Base-by-base conservation (phyloP, 1,140 invertebrate genomes). In the Pachyrhynchus sulphureomaculatus region DNA sequence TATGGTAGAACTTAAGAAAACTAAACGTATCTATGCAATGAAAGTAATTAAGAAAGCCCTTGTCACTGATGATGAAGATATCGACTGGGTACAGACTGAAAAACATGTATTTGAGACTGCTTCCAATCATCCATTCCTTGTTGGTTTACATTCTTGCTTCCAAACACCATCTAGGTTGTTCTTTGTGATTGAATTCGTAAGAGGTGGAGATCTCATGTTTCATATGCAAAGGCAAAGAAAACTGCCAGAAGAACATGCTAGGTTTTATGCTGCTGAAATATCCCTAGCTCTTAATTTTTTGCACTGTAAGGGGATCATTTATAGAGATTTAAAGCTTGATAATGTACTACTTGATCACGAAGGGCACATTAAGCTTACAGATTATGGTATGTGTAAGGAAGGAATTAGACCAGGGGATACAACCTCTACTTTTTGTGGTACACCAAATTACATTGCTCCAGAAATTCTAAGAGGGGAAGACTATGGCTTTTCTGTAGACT, bases 21-120 rank as follows among this genome's bases (percentile, higher is more conserved):
- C 96, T 33, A 90, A 90, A 70, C 84, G 96, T 70, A 95, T 99
- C 64, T 99, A 99, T 79, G 98, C 98, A 9, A 99, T 99, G 94
- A 99, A 99, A 81, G 73, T 99, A 59, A 99, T 99, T 71, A 99
- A 99, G 79, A 99, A 99, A 77, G 94, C 95, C 12, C 82, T 99
- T 54, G 95, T 99, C 39, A 97, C 95, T 33, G 96, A 99, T 78
- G 96, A 99, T 79, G 97, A 98, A 80, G 98, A 99, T 77, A 99
- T 99, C 72, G 97, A 99, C 81, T 99, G 98, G 98, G 96, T 99
- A 60, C 97, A 99, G 79, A 99, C 97, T 12, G 98, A 99, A 79
- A 99, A 99, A 78, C 97, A 99, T 79, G 97, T 99, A 15, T 99
- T 99, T 81, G 98, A 99, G 78, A 98, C 95, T n/a, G 97, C 97